Evolutionary conservation across 2,888 invertebrate species (phyloP).

Genomic region (Girardia tigrina): DNA sequence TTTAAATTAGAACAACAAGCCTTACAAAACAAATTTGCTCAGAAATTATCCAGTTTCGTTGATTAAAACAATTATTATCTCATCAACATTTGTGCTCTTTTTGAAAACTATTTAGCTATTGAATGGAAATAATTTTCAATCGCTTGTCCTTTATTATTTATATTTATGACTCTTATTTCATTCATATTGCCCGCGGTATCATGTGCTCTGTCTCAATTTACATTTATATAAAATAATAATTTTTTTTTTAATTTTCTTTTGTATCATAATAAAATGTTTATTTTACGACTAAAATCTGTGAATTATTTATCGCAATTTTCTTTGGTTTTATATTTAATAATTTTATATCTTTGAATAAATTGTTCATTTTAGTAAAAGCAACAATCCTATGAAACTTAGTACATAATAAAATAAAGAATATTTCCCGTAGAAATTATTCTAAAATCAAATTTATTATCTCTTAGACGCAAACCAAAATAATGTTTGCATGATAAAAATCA

Average conservation of each 20-base stretch:
- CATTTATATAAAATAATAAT: neutral
- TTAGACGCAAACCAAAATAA: too few relatives aligned
- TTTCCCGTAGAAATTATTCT: too few relatives aligned
- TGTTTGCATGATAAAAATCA: too few relatives aligned
- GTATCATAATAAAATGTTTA: conserved; percentile 17
- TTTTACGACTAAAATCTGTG: too few relatives aligned
- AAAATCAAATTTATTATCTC: too few relatives aligned
- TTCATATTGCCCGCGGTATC: neutral
- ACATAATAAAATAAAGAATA: too few relatives aligned
- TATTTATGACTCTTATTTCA: neutral
- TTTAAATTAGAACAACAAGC: neutral
- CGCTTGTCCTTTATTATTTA: conserved; percentile 9
- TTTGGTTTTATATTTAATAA: too few relatives aligned
- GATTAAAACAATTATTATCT: neutral
- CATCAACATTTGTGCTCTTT: neutral
- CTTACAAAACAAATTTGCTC: neutral
- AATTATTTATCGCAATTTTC: too few relatives aligned
- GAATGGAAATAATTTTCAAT: neutral
- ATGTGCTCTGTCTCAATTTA: neutral
- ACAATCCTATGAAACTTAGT: too few relatives aligned
- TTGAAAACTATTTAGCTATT: neutral
- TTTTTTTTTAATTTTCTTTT: neutral
- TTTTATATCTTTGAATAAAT: too few relatives aligned
- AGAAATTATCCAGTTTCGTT: neutral
- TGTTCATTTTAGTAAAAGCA: too few relatives aligned